phyloP scores from a whole-genome alignment of 2,888 invertebrate species.

The Drosophila falleni region DNA sequence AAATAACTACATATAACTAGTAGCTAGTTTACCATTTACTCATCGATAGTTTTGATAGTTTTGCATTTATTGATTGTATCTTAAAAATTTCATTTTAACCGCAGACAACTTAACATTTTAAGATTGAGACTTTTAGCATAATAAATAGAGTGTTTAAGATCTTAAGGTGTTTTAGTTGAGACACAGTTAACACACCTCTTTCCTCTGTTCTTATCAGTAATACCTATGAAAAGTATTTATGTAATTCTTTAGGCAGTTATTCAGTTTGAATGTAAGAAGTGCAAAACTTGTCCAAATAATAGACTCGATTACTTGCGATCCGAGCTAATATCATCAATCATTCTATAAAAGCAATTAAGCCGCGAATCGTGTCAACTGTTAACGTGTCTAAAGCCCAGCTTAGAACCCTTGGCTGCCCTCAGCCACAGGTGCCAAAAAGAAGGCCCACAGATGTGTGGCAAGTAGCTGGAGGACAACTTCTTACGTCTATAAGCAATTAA shows the following conservation, averaged over 20 bases:
- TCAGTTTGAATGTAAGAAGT: background rate
- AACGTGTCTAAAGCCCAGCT: slow-evolving; percentile 54
- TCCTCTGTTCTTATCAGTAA: no score
- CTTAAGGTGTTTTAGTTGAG: background rate
- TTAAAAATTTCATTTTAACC: no score
- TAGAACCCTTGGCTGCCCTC: slow-evolving; percentile 16
- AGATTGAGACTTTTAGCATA: no score
- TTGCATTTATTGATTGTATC: no score
- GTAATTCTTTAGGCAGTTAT: no score
- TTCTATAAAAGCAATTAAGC: slow-evolving; percentile 69
- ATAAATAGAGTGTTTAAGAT: background rate
- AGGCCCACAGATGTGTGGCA: slow-evolving; percentile 39
- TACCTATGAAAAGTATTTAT: no score
- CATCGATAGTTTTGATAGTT: no score
- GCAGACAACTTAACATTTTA: no score
- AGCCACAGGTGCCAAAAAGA: slow-evolving; percentile 45
- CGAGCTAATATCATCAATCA: slow-evolving; percentile 61
- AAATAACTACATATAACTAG: background rate
- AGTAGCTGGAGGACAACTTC: slow-evolving; percentile 68
- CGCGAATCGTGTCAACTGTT: slow-evolving; percentile 65
- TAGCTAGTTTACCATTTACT: background rate
- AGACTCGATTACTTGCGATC: slow-evolving; percentile 32
- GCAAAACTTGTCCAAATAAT: slow-evolving; percentile 25
- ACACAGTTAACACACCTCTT: no score
- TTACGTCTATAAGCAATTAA: slow-evolving; percentile 72